Evolutionary conservation across 2,113 vertebrate genomes (phyloP), one percentile per base, ranked within the genome.

Genomic region (Merops nubicus): DNA sequence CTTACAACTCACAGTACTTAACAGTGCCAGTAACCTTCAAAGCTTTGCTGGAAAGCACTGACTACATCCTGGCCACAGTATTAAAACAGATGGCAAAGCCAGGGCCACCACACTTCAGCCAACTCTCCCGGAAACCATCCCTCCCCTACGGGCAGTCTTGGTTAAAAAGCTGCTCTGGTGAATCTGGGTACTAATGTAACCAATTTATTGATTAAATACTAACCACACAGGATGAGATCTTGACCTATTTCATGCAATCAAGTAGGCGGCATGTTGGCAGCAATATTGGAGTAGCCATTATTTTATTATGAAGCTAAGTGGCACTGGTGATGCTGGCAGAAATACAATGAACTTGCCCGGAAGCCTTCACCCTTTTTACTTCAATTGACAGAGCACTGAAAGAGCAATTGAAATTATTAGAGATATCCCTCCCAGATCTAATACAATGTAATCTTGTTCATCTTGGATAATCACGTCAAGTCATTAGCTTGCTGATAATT

Each of bases 51-150:
- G 34, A 59, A 45, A 77, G 51, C 57, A 21, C 38, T 59, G 0
- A 0, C 8, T 1, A 4, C n/a, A 18, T 34, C 33, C 60, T 26
- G 34, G 22, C 50, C n/a, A 3, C 2, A 26, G 18, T 5, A 29
- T n/a, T 21, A 34, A 65, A 54, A 21, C 11, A 34, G 74, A 22
- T 3, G 53, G 12, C 60, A 75, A 75, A 68, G 72, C 20, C 70
- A 83, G 47, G 18, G 38, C 36, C 69, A 62, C 40, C 29, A 56
- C 0, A 0, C 59, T 73, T 85, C 11, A 38, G 51, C 33, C 75
- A 91, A 0, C 38, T 63, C 53, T 76, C 53, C 19, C 45, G 12
- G 51, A 82, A 85, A 64, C 7, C 4, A 56, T 12, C 21, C 47
- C 54, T 43, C 4, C 26, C 14, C 28, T 19, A 2, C 4, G 22